Evolutionary conservation across 2,113 vertebrate species (phyloP).

Genomic region (Carlito syrichta): DNA sequence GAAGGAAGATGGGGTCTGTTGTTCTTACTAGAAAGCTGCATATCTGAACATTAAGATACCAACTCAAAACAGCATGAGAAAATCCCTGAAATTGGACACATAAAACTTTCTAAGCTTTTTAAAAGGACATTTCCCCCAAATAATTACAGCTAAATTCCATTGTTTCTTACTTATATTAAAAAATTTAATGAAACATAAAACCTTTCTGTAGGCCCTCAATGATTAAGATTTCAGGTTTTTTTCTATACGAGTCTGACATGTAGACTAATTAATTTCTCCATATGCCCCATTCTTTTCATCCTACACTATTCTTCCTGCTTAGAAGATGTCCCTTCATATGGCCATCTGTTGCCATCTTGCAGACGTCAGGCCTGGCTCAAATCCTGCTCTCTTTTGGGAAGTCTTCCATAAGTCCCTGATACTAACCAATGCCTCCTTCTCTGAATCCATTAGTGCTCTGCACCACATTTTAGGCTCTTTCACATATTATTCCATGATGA

Average conservation of each 20-base stretch:
- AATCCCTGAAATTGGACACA: background rate
- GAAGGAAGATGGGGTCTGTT: background rate
- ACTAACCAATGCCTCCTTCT: background rate
- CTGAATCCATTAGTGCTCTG: background rate
- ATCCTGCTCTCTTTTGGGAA: background rate
- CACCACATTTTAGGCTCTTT: background rate
- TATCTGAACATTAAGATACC: background rate
- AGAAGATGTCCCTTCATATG: background rate
- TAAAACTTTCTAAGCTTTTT: background rate
- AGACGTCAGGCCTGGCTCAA: background rate
- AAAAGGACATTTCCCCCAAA: background rate
- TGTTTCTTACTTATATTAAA: background rate
- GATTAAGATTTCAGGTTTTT: background rate
- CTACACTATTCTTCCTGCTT: background rate
- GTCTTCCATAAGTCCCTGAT: background rate
- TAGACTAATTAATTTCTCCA: background rate
- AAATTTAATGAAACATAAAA: background rate
- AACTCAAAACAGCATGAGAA: background rate
- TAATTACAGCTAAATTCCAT: background rate
- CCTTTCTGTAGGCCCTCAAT: background rate
- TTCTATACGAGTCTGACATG: background rate
- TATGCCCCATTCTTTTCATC: background rate
- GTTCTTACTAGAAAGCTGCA: constrained; percentile 9
- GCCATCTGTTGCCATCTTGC: background rate
- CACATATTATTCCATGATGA: background rate